phyloP scores from a whole-genome alignment of 1,140 invertebrate genomes.

The Drosophila guanche region DNA sequence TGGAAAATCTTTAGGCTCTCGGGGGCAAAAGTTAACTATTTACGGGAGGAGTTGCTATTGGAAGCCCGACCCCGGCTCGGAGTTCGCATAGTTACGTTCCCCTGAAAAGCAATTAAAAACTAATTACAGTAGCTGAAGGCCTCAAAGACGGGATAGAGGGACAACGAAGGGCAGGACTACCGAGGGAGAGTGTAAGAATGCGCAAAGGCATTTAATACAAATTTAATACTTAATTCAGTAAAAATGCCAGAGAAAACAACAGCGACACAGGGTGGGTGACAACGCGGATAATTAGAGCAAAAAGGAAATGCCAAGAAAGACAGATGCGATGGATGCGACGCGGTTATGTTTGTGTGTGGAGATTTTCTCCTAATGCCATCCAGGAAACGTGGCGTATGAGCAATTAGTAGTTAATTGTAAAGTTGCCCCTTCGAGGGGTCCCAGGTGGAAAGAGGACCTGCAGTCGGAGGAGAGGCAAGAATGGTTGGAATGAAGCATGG shows the following conservation, averaged over 20 bases:
- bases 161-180: constrained; percentile 33
- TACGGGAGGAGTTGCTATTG: constrained; percentile 8
- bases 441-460: constrained; percentile 37
- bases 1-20: constrained; percentile 14
- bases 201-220: constrained; percentile 77
- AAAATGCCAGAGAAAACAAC: constrained; percentile 62
- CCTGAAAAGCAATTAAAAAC: constrained; percentile 79
- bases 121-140: constrained; percentile 65
- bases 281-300: constrained; percentile 67
- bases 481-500: background rate
- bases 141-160: background rate
- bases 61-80: no score
- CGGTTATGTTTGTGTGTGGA: background rate
- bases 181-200: constrained; percentile 50
- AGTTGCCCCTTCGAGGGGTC: constrained; percentile 59
- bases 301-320: constrained; percentile 22
- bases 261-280: constrained; percentile 52
- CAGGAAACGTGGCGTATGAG: constrained; percentile 76
- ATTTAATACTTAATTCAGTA: constrained; percentile 80
- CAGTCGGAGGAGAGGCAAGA: constrained; percentile 36
- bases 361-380: constrained; percentile 62
- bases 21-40: constrained; percentile 50
- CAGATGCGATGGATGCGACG: background rate
- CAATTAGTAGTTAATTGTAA: constrained; percentile 81
- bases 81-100: constrained; percentile 47